Percentiles rank a stretch among this genome's conserved stretches.
Conservation (phyloP, 2,113 vertebrate genomes). For the Prochilodus magdalenae region DNA sequence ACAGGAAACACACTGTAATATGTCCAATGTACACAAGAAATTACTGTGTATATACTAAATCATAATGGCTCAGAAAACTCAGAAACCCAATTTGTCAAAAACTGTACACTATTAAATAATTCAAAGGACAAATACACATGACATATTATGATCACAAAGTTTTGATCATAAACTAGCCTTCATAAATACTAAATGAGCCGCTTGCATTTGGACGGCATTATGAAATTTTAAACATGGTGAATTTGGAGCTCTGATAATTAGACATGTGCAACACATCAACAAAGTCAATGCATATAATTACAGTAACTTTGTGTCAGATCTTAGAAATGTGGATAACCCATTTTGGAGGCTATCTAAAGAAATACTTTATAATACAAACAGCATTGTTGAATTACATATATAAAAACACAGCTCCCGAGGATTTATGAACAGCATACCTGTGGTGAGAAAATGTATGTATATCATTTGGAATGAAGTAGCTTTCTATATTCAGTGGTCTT, state of each 20-base stretch:
- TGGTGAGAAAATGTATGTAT: too few species aligned
- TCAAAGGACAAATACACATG: constrained; percentile 68
- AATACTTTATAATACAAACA: neutral
- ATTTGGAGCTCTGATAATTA: constrained; percentile 41
- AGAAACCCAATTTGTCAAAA: constrained; percentile 43
- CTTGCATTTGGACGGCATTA: constrained; percentile 56
- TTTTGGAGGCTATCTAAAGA: neutral
- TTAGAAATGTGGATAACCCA: neutral
- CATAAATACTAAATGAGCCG: constrained; percentile 67
- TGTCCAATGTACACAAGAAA: neutral
- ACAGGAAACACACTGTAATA: neutral
- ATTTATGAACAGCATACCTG: neutral
- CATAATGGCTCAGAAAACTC: constrained; percentile 43
- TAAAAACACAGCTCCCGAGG: neutral
- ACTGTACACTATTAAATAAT: constrained; percentile 64
- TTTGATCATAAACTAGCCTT: constrained; percentile 58
- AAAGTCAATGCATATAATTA: constrained; percentile 37
- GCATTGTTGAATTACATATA: neutral
- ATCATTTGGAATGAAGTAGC: too few species aligned
- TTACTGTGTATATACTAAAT: constrained; percentile 11
- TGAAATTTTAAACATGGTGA: constrained; percentile 62
- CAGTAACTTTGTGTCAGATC: constrained; percentile 20
- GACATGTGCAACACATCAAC: constrained; percentile 27
- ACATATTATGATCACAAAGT: constrained; percentile 62
- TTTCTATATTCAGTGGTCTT: too few species aligned